Percentiles rank a stretch among this genome's conserved stretches.
Evolutionary conservation across 2,113 vertebrate species (phyloP).

Genomic region (Alexandromys fortis): DNA sequence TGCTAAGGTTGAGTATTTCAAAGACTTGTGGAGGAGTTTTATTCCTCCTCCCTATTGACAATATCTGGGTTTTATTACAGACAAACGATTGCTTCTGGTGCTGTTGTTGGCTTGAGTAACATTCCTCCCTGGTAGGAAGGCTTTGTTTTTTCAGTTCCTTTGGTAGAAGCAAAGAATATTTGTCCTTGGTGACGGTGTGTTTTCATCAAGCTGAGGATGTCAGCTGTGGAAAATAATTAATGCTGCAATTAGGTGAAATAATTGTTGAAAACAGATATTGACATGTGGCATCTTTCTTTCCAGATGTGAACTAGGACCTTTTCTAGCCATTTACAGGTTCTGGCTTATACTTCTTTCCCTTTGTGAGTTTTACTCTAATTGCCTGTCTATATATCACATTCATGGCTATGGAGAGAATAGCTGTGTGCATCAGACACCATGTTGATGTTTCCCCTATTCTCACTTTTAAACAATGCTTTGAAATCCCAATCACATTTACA

Average conservation of each 20-base stretch:
- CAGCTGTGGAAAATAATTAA: conserved; percentile 53
- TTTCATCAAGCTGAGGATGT: conserved; percentile 56
- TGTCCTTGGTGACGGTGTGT: conserved; percentile 25
- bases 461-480: neutral
- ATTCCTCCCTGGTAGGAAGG: conserved; percentile 37
- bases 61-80: neutral
- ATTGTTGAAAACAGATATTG: neutral
- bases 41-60: neutral
- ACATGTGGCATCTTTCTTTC: conserved; percentile 14
- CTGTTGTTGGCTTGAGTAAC: neutral
- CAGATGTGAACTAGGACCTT: neutral
- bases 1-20: conserved; percentile 16
- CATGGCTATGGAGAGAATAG: neutral
- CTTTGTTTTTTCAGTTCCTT: conserved; percentile 9
- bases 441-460: neutral
- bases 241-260: conserved; percentile 61
- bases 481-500: neutral
- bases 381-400: neutral
- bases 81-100: neutral
- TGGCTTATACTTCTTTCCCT: neutral
- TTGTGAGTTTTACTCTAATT: neutral
- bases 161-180: conserved; percentile 22
- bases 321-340: neutral
- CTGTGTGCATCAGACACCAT: neutral
- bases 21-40: neutral